Base-by-base conservation (phyloP, 1,140 invertebrate genomes). In the Pogonognathellus flavescens region DNA sequence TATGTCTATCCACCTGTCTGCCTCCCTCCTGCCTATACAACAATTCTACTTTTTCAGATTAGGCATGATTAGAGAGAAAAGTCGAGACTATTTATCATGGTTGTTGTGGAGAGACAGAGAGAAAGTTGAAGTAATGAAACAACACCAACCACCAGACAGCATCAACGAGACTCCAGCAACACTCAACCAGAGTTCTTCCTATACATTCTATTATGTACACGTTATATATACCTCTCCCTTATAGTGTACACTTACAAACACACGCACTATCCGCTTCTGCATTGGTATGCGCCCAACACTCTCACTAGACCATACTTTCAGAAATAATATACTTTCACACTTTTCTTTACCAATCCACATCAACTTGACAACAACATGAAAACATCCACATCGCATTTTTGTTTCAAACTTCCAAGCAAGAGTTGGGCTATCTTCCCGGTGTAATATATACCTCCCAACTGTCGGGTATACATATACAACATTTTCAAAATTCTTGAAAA, bases 61-160 rank as follows among this genome's bases (percentile, higher is more conserved):
- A 76, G 70, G 31, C 31, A 76, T 76, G 70, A 76, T 76, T 76
- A 76, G 70, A 76, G 70, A 76, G 70, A 76, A 76, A 41, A 76
- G 41, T 16, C 70, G 31, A 31, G 49, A 76, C 70, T 76, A 76
- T 76, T 76, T 76, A 76, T 76, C 70, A 76, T 76, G 70, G 70
- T 76, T 50, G 70, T 76, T 50, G 70, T 76, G 70, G 70, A 49
- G 31, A 49, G 70, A 76, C 16, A 31, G 70, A 76, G 49, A 76
- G 70, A 76, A 62, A 76, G 70, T 76, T 18, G 20, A 66, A 66
- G 62, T 66, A 49, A n/a, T 76, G 70, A 20, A 62, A 50, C 14
- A 41, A 14, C 1, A 66, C 20, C 53, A 14, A 16, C 11, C 11
- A 16, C 53, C 16, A 16, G 53, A n/a, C 18, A 60, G 59, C 18